Evolutionary conservation across 2,888 invertebrate genomes (phyloP), one percentile per base, ranked within the genome.

Genomic region (Pogonocherus hispidulus): DNA sequence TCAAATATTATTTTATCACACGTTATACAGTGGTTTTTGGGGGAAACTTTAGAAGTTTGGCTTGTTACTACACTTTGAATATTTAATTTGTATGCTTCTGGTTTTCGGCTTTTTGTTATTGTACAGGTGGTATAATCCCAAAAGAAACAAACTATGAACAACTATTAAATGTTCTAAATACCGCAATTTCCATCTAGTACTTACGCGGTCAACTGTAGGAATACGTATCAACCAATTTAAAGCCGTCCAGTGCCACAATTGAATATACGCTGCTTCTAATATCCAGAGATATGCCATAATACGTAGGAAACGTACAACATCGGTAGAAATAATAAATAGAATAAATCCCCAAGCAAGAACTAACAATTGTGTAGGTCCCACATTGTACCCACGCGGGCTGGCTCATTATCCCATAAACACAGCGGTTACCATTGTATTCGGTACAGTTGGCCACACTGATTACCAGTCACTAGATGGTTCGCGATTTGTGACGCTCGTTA

Each of bases 401-500:
- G 69, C 78, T 76, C 76, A 78, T 78, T 79, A 79, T 76, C 75
- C 76, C 77, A 76, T 76, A 79, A 79, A 78, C 73, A 75, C 77
- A 73, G 74, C 76, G 75, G 73, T 71, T 66, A 71, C 73, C 68
- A 73, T 75, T 76, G 76, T 76, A 71, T 74, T 69, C 70, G 66
- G 60, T 70, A 66, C 65, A 68, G 69, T 72, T 73, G 75, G 73
- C 70, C 75, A 74, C 67, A 72, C 72, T 71, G 70, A 74, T 74
- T 72, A 72, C 72, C 68, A 70, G 59, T 70, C 71, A 66, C 63
- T 72, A 64, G 71, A 71, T 69, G 67, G 64, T 66, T 54, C 52
- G 66, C 75, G 75, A 76, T 77, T 76, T 74, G 77, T 67, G 68
- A 70, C 69, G 75, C 71, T 74, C 71, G 66, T 76, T 75, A 60